These are phyloP conservation scores for Epiblema foenella DNA, from an alignment of 2,888 invertebrate genomes.

Conservation along the genomic window DNA sequence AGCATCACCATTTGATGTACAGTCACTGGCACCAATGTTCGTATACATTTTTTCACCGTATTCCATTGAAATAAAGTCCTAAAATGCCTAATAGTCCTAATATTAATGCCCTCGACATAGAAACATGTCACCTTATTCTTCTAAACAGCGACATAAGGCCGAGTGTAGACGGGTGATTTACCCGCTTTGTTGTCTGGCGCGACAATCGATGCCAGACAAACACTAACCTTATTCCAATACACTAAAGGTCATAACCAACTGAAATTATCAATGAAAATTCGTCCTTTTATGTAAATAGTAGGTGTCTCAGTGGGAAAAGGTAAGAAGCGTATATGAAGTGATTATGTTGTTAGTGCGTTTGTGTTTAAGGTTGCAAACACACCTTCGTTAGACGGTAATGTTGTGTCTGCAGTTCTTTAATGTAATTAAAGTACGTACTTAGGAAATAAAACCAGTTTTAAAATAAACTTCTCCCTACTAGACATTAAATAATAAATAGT, in stretches of 20 bases:
- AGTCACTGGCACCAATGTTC: too few species aligned
- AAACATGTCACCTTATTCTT: neutral
- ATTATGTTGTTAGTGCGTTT: neutral
- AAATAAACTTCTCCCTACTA: neutral
- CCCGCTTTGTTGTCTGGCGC: constrained; percentile 62
- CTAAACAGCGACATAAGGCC: constrained; percentile 9
- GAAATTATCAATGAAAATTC: neutral
- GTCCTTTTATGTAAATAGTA: neutral
- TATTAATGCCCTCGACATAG: too few species aligned
- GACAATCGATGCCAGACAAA: constrained; percentile 40
- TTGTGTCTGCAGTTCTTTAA: constrained; percentile 6
- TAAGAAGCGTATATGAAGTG: neutral
- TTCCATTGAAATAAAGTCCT: too few species aligned
- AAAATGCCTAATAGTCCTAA: too few species aligned
- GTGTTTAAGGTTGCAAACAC: neutral
- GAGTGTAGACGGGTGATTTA: constrained; percentile 57
- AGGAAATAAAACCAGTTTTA: neutral
- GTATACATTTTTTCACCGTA: too few species aligned
- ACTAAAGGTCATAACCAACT: constrained; percentile 7
- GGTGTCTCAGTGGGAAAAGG: neutral
- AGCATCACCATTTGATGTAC: neutral
- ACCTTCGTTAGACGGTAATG: constrained; percentile 14
- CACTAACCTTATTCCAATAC: neutral
- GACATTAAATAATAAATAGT: neutral
- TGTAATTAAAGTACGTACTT: constrained; percentile 3